Base-by-base conservation (phyloP, 2,888 invertebrate species). In the Chrysomela aeneicollis region DNA sequence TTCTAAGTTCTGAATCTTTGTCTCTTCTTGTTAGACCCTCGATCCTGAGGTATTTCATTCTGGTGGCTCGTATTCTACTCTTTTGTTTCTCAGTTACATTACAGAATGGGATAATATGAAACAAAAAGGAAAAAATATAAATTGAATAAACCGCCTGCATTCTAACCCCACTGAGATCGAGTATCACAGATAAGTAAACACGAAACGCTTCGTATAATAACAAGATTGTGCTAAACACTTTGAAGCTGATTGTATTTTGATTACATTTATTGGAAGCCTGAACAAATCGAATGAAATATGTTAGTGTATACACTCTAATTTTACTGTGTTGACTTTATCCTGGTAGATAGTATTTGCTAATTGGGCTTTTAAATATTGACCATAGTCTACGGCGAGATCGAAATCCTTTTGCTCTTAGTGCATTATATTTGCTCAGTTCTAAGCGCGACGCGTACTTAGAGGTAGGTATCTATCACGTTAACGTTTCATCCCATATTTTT, bases 281-380 rank as follows among this genome's bases (percentile, higher is more conserved):
- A 59, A 37, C 64, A 59, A 64, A 54, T 59, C 50, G 52, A 67
- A 55, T 64, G 69, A 69, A 70, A 69, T 70, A 61, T 61, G 68
- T 71, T 73, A 72, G 71, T 68, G 66, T 64, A 65, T 63, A 67
- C 64, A 64, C 52, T 59, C 72, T 72, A 72, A 72, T 72, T 72
- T 72, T 71, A 72, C 67, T 65, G 69, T 72, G 68, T 72, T 72
- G 69, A 72, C 69, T 68, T 68, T 71, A 59, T 64, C 54, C 46
- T 61, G 62, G 37, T 62, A n/a, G n/a, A n/a, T n/a, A 55, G 62
- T 67, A 67, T 67, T 67, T 67, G 67, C 67, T 67, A 67, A 67
- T 67, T 67, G 64, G 42, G 64, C 58, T 64, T 42, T 47, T 65
- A 65, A 65, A 65, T 65, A 65, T 65, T 65, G 61, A 65, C 61